phyloP scores from a whole-genome alignment of 2,113 vertebrate species.

The Sander lucioperca region DNA sequence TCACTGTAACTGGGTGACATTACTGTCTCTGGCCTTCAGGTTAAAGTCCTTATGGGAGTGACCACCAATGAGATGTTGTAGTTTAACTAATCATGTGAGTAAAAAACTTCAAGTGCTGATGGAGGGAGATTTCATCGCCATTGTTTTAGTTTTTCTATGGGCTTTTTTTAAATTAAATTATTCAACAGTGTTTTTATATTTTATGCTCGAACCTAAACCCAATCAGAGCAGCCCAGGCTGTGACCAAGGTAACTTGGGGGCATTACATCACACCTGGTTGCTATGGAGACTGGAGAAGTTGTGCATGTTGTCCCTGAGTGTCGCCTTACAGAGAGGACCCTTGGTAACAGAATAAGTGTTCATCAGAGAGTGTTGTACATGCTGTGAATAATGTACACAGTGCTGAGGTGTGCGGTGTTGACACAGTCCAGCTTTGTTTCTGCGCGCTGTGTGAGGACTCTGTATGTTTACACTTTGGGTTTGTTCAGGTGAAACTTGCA shows the following conservation, averaged over 20 bases:
- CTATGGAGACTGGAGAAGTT: conserved; percentile 60
- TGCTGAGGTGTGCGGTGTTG: neutral
- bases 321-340: conserved; percentile 52
- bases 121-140: neutral
- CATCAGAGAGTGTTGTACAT: conserved; percentile 20
- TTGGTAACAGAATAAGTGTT: conserved; percentile 33
- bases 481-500: conserved; percentile 15
- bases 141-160: conserved; percentile 12
- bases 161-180: conserved; percentile 47
- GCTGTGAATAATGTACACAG: conserved; percentile 57
- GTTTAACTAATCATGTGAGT: conserved; percentile 7
- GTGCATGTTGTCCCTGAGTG: conserved; percentile 23
- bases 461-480: conserved; percentile 18
- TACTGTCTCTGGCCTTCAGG: neutral
- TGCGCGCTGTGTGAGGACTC: neutral
- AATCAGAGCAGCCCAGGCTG: neutral
- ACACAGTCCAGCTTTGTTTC: neutral
- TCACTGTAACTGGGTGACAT: conserved; percentile 1
- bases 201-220: neutral
- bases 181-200: conserved; percentile 27
- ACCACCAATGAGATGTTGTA: neutral
- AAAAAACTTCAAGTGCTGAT: conserved; percentile 1
- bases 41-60: neutral
- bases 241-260: neutral
- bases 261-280: conserved; percentile 48